These are phyloP conservation scores for Sarcophaga rosellei DNA, from an alignment of 2,888 invertebrate species.

Conservation along the genomic window DNA sequence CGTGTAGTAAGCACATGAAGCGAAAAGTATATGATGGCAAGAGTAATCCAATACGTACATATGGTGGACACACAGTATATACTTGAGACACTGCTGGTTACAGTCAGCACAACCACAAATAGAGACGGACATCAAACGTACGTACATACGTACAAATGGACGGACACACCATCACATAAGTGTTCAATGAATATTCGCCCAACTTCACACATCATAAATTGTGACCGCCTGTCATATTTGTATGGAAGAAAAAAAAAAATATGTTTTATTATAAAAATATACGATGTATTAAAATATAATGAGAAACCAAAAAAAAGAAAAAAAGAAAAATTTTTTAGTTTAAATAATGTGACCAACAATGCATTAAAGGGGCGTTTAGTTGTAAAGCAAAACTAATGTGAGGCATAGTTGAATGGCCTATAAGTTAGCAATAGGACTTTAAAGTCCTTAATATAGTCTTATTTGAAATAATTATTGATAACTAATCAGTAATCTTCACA, in stretches of 20 bases:
- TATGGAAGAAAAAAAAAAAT: constrained; percentile 31
- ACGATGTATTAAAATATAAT: constrained; percentile 38
- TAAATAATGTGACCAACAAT: constrained; percentile 40
- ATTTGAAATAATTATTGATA: too few relatives aligned
- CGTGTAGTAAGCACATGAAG: background rate
- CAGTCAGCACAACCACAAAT: constrained; percentile 5
- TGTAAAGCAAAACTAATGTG: background rate
- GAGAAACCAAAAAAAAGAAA: constrained; percentile 23
- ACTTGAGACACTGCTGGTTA: constrained; percentile 44
- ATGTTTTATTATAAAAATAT: constrained; percentile 24
- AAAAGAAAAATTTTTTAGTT: background rate
- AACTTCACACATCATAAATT: constrained; percentile 72
- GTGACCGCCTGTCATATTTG: constrained; percentile 70
- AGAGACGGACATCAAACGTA: constrained; percentile 4
- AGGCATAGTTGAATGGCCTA: too few relatives aligned
- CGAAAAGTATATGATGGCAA: constrained; percentile 22
- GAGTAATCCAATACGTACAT: constrained; percentile 48
- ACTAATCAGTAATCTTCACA: too few relatives aligned
- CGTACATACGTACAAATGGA: background rate
- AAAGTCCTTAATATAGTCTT: too few relatives aligned
- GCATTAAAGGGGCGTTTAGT: background rate
- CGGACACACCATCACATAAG: constrained; percentile 40
- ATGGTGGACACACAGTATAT: constrained; percentile 53
- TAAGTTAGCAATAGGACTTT: too few relatives aligned
- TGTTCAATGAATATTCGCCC: constrained; percentile 69